Evolutionary conservation across 2,113 vertebrate species (phyloP).

Genomic region (Pluvialis apricaria): DNA sequence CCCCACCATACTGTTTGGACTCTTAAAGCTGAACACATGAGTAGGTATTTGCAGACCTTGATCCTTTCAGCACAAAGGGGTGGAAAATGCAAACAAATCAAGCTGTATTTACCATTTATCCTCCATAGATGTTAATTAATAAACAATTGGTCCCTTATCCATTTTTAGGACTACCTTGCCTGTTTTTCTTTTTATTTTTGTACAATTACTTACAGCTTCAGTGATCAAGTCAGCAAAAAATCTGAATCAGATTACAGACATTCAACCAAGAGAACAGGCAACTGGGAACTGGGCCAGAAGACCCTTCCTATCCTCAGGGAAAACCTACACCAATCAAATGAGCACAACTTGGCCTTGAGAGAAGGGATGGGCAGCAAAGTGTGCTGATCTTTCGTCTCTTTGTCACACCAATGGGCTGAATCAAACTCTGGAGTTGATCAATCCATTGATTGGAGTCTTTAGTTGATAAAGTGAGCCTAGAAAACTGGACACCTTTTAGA

Average conservation of each 20-base stretch:
- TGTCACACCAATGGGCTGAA: neutral
- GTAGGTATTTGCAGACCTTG: neutral
- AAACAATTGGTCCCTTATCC: neutral
- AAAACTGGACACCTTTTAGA: neutral
- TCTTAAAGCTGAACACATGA: neutral
- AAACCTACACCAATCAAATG: neutral
- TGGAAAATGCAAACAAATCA: neutral
- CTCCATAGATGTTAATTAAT: neutral
- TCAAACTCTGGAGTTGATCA: neutral
- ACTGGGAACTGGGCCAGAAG: neutral
- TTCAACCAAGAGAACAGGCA: neutral
- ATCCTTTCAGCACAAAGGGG: neutral
- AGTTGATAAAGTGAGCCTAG: neutral
- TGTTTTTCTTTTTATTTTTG: neutral
- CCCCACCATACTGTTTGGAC: neutral
- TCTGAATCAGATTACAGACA: neutral
- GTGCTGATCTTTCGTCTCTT: neutral
- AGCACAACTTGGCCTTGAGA: neutral
- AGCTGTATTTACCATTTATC: neutral
- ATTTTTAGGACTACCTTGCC: neutral
- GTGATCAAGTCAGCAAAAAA: neutral
- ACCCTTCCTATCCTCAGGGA: neutral
- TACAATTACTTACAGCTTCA: neutral
- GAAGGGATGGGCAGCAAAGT: neutral
- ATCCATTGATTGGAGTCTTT: too few relatives aligned